Conservation (phyloP, 2,797 vertebrate genomes). For the Odontamblyopus lacepedii region DNA sequence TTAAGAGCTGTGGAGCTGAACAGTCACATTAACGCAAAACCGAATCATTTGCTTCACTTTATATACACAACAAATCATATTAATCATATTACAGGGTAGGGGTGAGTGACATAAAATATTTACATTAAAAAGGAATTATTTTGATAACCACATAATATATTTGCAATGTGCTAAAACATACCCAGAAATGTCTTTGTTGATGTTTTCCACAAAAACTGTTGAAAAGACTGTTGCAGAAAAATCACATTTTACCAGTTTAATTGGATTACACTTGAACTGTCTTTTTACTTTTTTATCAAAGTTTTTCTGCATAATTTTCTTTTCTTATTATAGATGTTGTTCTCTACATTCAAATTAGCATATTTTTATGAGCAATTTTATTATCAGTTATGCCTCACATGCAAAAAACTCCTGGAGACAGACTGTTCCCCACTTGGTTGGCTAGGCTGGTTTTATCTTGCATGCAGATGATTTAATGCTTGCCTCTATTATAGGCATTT, state of each 20-base stretch:
- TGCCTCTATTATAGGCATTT: neutral
- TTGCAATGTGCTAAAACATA: neutral
- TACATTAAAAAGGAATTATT: neutral
- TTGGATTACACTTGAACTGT: neutral
- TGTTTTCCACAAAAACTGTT: neutral
- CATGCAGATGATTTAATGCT: neutral
- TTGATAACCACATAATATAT: neutral
- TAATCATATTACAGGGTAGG: neutral
- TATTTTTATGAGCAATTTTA: neutral
- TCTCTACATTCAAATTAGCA: neutral
- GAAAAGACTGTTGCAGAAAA: neutral
- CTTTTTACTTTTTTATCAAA: neutral
- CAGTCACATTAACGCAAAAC: conserved; percentile 49
- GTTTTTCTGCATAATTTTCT: neutral
- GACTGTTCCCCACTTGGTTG: neutral
- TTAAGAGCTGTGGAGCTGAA: conserved; percentile 67
- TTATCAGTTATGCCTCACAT: neutral
- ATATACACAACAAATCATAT: neutral
- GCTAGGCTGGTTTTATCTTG: neutral
- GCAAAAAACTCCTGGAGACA: neutral
- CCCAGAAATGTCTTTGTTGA: no score
- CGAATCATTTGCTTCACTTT: neutral
- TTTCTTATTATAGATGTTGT: neutral
- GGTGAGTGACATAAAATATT: neutral
- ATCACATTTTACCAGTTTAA: neutral